Percentiles rank a stretch among this genome's conserved stretches.
phyloP scores from a whole-genome alignment of 2,797 vertebrate genomes.

The Sebastes diaconus region DNA sequence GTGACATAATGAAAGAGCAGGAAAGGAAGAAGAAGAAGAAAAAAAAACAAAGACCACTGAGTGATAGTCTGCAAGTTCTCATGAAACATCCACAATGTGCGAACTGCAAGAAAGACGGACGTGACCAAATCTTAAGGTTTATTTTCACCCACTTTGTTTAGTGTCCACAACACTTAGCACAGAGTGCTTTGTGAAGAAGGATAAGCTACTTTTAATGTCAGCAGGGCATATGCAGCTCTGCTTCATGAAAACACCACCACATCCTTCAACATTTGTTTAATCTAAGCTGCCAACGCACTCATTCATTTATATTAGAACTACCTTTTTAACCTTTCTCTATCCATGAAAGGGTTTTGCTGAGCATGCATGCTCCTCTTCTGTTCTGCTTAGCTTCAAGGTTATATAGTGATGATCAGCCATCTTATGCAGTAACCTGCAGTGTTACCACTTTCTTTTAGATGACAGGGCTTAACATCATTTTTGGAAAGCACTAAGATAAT shows the following conservation, averaged over 20 bases:
- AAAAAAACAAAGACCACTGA: neutral
- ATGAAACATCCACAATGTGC: conserved; percentile 18
- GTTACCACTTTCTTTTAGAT: neutral
- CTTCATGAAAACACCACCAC: conserved; percentile 34
- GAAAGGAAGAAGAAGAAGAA: neutral
- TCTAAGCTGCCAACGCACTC: neutral
- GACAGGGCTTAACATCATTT: neutral
- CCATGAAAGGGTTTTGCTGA: conserved; percentile 17
- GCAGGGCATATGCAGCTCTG: conserved; percentile 20
- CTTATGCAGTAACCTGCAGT: neutral
- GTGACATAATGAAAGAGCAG: conserved; percentile 33
- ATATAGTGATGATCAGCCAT: neutral
- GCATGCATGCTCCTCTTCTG: neutral
- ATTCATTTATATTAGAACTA: conserved; percentile 17
- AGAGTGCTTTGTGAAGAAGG: conserved; percentile 42
- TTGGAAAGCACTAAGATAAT: neutral
- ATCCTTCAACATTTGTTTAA: conserved; percentile 47
- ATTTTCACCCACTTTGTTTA: conserved; percentile 60
- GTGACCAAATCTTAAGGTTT: conserved; percentile 25
- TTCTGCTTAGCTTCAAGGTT: neutral
- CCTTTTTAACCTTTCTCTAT: conserved; percentile 21
- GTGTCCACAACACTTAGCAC: conserved; percentile 63
- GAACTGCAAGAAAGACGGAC: neutral
- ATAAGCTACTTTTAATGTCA: conserved; percentile 58
- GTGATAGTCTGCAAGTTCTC: conserved; percentile 46